Base-by-base conservation (phyloP, 1,140 invertebrate species). In the Fragariocoptes setiger region DNA sequence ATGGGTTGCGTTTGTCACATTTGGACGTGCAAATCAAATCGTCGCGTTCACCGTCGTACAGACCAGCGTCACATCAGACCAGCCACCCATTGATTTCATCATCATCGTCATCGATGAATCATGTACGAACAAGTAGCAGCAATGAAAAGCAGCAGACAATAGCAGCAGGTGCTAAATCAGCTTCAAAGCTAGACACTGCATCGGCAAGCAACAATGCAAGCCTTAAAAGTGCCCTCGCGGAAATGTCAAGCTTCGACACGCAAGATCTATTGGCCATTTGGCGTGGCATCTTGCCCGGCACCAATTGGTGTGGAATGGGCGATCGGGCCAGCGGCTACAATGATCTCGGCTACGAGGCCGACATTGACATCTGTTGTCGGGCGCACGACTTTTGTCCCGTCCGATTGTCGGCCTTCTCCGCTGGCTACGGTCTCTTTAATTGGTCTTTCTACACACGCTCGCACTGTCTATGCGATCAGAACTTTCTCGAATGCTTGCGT, bases 381-480 rank as follows among this genome's bases (percentile, higher is more conserved):
- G 68, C 67, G 3, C 78, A 85, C 54, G 77, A 83, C 59, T 62
- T 80, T 22, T 63, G 74, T 60, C 63, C 78, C 53, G 54, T 67
- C 19, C 72, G 72, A 61, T 65, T 85, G 14, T 63, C 70, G 46
- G 69, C 71, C 3, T 69, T 74, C 51, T 65, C 65, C 37, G 58
- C 60, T 15, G 65, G 71, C 44, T 83, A 80, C 56, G 75, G 77
- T 50, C 55, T 83, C 20, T 71, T 66, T 3, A 85, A 85, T 56
- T 68, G 71, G 50, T 75, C 74, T 1, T 56, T 78, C 31, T 82
- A 76, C 54, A 80, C 75, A 47, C 65, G 63, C 60, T 79, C 69
- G 35, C 77, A 82, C 52, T 86, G 79, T 53, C 63, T 62, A 14
- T 86, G 79, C 54, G 78, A 86, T 52, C 66, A 74, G 42, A 66